These are phyloP conservation scores for Gryon sp. DNA, from an alignment of 1,140 invertebrate genomes.

Conservation along the genomic window DNA sequence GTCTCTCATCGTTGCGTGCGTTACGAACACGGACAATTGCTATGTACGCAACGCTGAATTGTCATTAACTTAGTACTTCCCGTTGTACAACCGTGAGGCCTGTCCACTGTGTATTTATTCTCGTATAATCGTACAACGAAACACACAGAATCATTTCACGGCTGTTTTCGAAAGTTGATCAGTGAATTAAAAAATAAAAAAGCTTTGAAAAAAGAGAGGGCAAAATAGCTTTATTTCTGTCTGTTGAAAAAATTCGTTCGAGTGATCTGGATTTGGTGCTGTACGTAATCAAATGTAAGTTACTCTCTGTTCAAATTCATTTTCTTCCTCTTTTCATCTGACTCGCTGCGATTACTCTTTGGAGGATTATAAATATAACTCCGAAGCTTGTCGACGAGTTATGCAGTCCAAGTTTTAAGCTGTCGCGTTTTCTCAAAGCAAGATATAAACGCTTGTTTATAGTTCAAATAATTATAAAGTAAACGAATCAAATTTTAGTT, in stretches of 20 bases:
- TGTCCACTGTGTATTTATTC: slow-evolving; percentile 17
- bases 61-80: slow-evolving; percentile 41
- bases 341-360: background rate
- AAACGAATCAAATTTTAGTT: no score
- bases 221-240: no score
- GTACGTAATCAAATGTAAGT: slow-evolving; percentile 4
- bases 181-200: no score
- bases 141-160: slow-evolving; percentile 2
- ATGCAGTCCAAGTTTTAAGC: no score
- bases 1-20: slow-evolving; percentile 25
- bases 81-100: slow-evolving; percentile 16
- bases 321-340: slow-evolving; percentile 1
- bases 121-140: slow-evolving; percentile 13
- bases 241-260: no score
- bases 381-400: background rate
- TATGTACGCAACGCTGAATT: slow-evolving; percentile 15
- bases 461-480: no score
- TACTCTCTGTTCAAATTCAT: slow-evolving; percentile 12
- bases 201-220: no score
- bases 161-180: no score
- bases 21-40: slow-evolving; percentile 31
- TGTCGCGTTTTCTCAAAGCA: no score
- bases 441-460: no score
- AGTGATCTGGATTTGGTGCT: no score
- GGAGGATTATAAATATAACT: slow-evolving; percentile 9